Conservation (phyloP, 1,140 invertebrate genomes). For the Heterodera schachtii region DNA sequence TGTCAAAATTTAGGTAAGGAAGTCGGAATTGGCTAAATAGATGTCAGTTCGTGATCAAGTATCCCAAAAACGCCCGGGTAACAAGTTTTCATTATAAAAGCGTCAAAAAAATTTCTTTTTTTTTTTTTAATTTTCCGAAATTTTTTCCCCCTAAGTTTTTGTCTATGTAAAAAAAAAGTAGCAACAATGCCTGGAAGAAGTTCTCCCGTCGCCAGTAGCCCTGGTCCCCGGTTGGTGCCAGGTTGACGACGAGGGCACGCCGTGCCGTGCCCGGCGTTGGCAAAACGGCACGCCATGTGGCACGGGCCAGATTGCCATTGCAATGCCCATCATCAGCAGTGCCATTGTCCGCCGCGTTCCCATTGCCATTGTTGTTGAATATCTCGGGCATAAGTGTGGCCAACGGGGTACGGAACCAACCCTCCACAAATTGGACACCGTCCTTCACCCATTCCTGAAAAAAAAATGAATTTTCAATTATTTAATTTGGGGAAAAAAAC, state of each 20-base stretch:
- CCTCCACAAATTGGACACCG: constrained; percentile 80
- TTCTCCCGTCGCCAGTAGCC: constrained; percentile 81
- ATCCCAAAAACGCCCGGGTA: no score
- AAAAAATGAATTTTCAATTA: constrained; percentile 28
- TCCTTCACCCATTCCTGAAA: constrained; percentile 77
- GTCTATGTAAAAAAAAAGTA: no score
- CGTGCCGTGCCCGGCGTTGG: constrained; percentile 69
- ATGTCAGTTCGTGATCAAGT: no score
- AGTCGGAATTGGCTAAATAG: no score
- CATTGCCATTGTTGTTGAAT: constrained; percentile 75
- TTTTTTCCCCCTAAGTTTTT: no score
- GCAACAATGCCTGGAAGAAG: background rate
- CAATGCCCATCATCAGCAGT: constrained; percentile 48
- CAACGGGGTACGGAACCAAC: constrained; percentile 85
- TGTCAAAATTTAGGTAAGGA: no score
- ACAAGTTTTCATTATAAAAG: no score
- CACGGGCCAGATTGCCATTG: constrained; percentile 68
- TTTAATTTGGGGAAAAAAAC: background rate
- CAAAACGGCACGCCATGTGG: constrained; percentile 37
- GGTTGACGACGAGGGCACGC: constrained; percentile 76
- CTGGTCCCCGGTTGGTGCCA: constrained; percentile 97
- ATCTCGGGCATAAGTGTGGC: constrained; percentile 80
- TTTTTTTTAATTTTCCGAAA: no score
- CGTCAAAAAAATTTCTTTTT: no score
- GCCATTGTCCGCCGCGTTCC: constrained; percentile 62